Percentiles rank a stretch among this genome's conserved stretches.
Conservation (phyloP, 2,888 invertebrate species). For the Exocentrus adspersus region DNA sequence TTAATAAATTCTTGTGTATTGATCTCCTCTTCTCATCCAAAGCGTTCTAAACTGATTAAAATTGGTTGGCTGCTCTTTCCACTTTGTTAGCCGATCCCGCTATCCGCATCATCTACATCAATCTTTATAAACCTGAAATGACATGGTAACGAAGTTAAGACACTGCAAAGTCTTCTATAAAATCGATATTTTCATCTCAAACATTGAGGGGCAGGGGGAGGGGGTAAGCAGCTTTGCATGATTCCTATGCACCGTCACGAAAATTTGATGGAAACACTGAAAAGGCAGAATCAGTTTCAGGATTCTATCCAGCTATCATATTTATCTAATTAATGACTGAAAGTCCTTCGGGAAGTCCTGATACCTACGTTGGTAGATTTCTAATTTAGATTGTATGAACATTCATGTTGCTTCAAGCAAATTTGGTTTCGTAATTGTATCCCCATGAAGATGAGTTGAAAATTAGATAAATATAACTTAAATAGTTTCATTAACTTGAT, state of each 20-base stretch:
- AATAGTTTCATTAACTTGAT: too few species aligned
- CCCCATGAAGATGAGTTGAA: too few species aligned
- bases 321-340: too few species aligned
- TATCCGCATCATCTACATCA: neutral
- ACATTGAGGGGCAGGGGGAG: neutral
- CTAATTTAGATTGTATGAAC: too few species aligned
- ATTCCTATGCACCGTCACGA: neutral
- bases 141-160: neutral
- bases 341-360: too few species aligned
- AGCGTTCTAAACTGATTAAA: slow-evolving; percentile 3
- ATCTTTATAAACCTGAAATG: neutral
- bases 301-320: too few species aligned
- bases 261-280: neutral
- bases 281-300: neutral
- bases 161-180: neutral
- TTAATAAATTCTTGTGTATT: neutral
- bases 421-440: too few species aligned
- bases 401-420: too few species aligned
- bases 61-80: neutral
- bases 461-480: too few species aligned
- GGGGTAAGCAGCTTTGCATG: neutral
- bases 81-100: neutral
- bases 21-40: neutral
- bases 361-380: too few species aligned
- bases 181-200: neutral